Evolutionary conservation across 2,797 vertebrate species (phyloP).

Genomic region (Hapalemur alaotrensis): DNA sequence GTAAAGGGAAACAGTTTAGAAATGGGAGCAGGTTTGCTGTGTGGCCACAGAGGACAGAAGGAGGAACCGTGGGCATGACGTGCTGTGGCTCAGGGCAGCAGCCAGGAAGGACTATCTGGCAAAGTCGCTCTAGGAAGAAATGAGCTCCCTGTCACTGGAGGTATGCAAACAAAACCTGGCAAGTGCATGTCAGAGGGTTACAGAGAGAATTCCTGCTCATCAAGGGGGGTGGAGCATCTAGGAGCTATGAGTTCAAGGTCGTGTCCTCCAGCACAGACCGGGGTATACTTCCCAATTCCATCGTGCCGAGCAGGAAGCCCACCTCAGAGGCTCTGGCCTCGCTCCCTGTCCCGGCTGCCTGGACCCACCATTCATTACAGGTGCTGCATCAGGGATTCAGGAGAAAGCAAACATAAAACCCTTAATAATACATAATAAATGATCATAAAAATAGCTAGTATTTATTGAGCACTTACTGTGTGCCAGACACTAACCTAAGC

Average conservation of each 20-base stretch:
- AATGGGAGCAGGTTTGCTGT: neutral
- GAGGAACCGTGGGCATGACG: accelerated
- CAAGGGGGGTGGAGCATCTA: neutral
- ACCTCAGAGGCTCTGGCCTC: neutral
- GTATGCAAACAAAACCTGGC: neutral
- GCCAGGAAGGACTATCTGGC: neutral
- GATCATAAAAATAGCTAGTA: neutral
- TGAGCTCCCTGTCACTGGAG: neutral
- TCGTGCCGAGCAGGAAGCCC: neutral
- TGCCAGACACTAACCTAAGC: neutral
- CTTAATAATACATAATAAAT: neutral
- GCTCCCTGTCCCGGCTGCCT: neutral
- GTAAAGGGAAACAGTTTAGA: neutral
- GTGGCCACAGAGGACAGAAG: neutral
- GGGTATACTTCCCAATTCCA: neutral
- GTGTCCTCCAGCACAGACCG: neutral
- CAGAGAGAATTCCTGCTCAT: neutral
- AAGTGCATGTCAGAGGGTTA: neutral
- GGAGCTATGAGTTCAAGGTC: neutral
- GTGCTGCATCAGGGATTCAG: neutral
- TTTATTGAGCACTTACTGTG: neutral
- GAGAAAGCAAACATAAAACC: neutral
- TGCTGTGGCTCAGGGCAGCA: neutral
- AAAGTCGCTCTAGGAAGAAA: neutral
- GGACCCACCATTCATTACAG: neutral